Base-by-base conservation (phyloP, 2,888 invertebrate species). In the Cerastis rubricosa region DNA sequence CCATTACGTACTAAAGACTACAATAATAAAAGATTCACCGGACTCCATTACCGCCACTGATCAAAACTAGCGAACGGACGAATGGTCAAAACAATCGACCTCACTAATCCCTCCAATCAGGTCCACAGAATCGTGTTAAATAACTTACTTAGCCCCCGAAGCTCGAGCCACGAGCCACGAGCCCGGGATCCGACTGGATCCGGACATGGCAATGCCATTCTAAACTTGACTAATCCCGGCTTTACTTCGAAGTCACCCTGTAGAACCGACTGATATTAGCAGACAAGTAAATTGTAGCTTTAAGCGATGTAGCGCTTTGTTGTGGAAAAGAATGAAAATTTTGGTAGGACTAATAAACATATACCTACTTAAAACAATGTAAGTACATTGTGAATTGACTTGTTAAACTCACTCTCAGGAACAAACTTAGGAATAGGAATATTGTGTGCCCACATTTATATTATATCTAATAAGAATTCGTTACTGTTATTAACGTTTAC, bases 201-300 rank as follows among this genome's bases (percentile, higher is more conserved):
- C 79, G 70, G 69, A 90, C 89, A 89, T 85, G 82, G 84, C 85
- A 87, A 83, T 85, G 85, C 90, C 83, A 89, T 90, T 87, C 85
- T 81, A 81, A 90, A 89, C 83, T 90, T 89, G 71, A 35, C 75
- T 89, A 89, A 89, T 85, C 88, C 86, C 78, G 71, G 85, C 78
- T 88, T 87, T 81, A 71, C 76, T 43, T 69, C 69, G 35, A 74
- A 87, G 85, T 87, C 80, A 75, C 45, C 45, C 76, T 74, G 74
- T 75, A 67, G 63, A 66, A 83, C 78, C 65, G 43, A 68, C 73
- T 66, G 65, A 78, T 76, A 80, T 85, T 83, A 88, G 70, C 79
- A 71, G 75, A 72, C 78, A 71, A 79, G 69, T 74, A 78, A 45
- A 78, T 86, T 66, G 66, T 43, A 49, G 14, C 43, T 64, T 72